These are phyloP conservation scores for Eumeta japonica DNA, from an alignment of 1,140 invertebrate genomes.

Conservation along the genomic window DNA sequence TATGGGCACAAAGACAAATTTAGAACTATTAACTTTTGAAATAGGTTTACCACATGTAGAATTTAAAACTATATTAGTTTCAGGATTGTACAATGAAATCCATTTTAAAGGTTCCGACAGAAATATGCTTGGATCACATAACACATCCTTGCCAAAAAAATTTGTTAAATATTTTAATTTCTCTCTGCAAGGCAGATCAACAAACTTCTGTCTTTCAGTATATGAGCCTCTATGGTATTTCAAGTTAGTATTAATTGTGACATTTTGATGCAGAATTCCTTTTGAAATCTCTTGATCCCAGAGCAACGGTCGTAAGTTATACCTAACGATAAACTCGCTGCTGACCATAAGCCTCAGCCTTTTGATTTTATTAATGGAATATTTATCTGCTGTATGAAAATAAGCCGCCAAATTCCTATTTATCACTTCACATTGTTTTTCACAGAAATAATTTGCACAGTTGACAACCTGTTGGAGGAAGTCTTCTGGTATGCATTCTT, in stretches of 20 bases:
- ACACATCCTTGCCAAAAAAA: no score
- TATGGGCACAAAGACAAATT: constrained; percentile 50
- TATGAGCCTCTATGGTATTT: constrained; percentile 54
- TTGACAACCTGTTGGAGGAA: constrained; percentile 70
- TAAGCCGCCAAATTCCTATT: constrained; percentile 60
- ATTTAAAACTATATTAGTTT: no score
- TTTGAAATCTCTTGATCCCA: constrained; percentile 45
- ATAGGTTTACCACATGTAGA: constrained; percentile 42
- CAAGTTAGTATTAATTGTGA: constrained; percentile 45
- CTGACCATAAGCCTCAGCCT: constrained; percentile 41
- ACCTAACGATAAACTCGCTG: constrained; percentile 57
- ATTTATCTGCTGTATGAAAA: constrained; percentile 27
- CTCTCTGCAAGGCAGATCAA: constrained; percentile 48
- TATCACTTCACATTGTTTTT: constrained; percentile 65
- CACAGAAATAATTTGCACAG: constrained; percentile 65
- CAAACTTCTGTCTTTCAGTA: constrained; percentile 49
- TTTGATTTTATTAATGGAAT: constrained; percentile 48
- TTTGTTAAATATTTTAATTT: constrained; percentile 45
- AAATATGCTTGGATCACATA: no score
- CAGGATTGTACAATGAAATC: constrained; percentile 20
- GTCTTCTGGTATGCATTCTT: constrained; percentile 61
- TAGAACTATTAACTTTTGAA: constrained; percentile 44
- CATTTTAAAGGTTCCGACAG: constrained; percentile 34
- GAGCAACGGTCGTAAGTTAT: constrained; percentile 46
- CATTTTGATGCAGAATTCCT: constrained; percentile 41